A percentile compares a stretch with the other conserved stretches of the same genome.
These are phyloP conservation scores for Cactoblastis cactorum DNA, from an alignment of 2,888 invertebrate species.

Conservation along the genomic window DNA sequence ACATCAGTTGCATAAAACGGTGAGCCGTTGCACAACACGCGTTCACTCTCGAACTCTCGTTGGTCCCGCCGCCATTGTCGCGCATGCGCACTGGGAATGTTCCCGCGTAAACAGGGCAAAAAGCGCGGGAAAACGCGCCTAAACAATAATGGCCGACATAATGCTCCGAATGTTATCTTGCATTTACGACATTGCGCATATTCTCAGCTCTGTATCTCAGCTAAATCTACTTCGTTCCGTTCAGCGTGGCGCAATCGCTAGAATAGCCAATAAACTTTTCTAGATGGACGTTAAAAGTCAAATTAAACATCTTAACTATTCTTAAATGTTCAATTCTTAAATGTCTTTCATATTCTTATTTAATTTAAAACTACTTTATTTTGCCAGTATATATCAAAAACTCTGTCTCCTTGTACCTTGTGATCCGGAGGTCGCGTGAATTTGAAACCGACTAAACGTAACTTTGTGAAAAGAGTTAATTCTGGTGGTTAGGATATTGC, in stretches of 20 bases:
- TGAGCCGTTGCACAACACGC: slow-evolving; percentile 64
- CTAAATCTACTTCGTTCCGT: slow-evolving; percentile 30
- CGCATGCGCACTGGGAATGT: slow-evolving; percentile 75
- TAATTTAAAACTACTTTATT: too few species aligned
- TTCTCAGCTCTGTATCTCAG: slow-evolving; percentile 66
- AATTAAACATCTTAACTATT: not conserved
- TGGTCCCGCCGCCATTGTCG: slow-evolving; percentile 66
- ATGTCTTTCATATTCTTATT: too few species aligned
- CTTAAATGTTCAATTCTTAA: too few species aligned
- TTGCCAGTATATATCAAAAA: too few species aligned
- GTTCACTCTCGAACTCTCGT: slow-evolving; percentile 76
- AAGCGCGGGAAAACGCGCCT: slow-evolving; percentile 70
- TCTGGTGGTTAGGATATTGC: too few species aligned
- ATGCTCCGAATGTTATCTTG: slow-evolving; percentile 73
- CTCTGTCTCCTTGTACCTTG: too few species aligned
- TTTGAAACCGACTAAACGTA: too few species aligned
- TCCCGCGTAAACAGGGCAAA: slow-evolving; percentile 73
- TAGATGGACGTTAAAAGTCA: not conserved
- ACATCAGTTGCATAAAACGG: slow-evolving; percentile 68
- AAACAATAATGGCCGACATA: slow-evolving; percentile 75
- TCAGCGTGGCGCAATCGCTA: slow-evolving; percentile 18
- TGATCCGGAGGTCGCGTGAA: too few species aligned
- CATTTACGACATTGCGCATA: slow-evolving; percentile 61
- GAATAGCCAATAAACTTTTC: slow-evolving; percentile 7
- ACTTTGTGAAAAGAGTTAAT: too few species aligned